Evolutionary conservation across 2,888 invertebrate species (phyloP).

Genomic region (Synanthedon andrenaeformis): DNA sequence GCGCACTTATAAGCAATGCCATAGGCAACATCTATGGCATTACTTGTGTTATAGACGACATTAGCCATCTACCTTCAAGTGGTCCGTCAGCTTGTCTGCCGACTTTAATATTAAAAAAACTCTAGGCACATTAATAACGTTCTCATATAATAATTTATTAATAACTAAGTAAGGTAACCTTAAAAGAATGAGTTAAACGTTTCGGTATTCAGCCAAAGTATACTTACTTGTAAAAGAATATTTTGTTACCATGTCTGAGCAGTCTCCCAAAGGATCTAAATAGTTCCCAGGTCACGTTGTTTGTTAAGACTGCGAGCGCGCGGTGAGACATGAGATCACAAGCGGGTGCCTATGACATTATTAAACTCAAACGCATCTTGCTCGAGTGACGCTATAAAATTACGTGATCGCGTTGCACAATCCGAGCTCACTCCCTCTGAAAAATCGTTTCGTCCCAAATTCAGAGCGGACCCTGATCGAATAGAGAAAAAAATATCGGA

Average conservation of each 20-base stretch:
- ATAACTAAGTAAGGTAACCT: no score
- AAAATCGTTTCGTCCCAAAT: constrained; percentile 46
- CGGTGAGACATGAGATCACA: constrained; percentile 13
- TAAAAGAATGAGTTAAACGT: no score
- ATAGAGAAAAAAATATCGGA: constrained; percentile 51
- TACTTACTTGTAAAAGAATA: background rate
- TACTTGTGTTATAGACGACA: no score
- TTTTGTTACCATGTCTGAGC: background rate
- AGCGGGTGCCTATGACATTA: constrained; percentile 49
- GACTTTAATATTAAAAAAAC: no score
- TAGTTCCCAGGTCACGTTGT: constrained; percentile 5
- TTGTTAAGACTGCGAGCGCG: background rate
- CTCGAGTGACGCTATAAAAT: constrained; percentile 51
- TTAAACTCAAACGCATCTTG: constrained; percentile 60
- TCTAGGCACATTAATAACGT: no score
- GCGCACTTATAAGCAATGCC: no score
- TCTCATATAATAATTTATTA: no score
- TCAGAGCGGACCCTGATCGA: constrained; percentile 40
- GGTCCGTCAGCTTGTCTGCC: no score
- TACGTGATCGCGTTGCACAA: constrained; percentile 61
- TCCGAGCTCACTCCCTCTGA: constrained; percentile 31
- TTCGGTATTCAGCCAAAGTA: background rate
- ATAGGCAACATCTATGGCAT: no score
- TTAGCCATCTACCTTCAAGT: no score
- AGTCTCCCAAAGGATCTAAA: background rate